These are phyloP conservation scores for Oophaga pumilio DNA, from an alignment of 2,113 vertebrate species.

Conservation along the genomic window DNA sequence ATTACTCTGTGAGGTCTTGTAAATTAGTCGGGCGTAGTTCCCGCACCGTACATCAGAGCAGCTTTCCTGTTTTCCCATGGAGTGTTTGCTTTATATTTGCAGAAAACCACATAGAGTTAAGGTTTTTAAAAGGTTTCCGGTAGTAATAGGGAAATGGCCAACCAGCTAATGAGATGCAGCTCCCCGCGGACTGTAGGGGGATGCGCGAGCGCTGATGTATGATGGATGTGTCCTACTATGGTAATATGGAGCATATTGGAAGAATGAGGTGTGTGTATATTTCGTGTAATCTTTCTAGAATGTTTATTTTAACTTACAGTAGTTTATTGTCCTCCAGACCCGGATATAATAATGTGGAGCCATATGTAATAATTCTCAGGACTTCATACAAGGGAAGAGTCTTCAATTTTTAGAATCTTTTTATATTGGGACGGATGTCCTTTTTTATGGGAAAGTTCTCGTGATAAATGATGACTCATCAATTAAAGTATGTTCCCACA, in stretches of 20 bases:
- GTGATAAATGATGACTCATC: too few species aligned
- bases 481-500: too few species aligned
- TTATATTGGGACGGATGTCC: too few species aligned
- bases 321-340: not conserved
- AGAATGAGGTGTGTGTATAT: not conserved
- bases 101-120: conserved; percentile 10
- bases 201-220: not conserved
- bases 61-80: conserved; percentile 17
- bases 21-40: not conserved
- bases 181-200: not conserved
- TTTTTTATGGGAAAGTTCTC: too few species aligned
- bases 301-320: not conserved
- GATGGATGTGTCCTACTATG: not conserved
- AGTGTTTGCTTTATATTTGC: not conserved
- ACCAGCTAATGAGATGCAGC: conserved; percentile 25
- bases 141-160: conserved; percentile 30
- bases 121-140: conserved; percentile 17
- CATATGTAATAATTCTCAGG: too few species aligned
- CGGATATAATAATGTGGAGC: too few species aligned
- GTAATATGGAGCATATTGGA: not conserved
- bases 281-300: too few species aligned
- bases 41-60: not conserved
- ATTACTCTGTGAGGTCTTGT: not conserved
- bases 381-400: too few species aligned
- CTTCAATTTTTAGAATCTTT: too few species aligned